phyloP scores from a whole-genome alignment of 35 echinoderm and acorn worm genomes.

The Heliocidaris erythrogramma region DNA sequence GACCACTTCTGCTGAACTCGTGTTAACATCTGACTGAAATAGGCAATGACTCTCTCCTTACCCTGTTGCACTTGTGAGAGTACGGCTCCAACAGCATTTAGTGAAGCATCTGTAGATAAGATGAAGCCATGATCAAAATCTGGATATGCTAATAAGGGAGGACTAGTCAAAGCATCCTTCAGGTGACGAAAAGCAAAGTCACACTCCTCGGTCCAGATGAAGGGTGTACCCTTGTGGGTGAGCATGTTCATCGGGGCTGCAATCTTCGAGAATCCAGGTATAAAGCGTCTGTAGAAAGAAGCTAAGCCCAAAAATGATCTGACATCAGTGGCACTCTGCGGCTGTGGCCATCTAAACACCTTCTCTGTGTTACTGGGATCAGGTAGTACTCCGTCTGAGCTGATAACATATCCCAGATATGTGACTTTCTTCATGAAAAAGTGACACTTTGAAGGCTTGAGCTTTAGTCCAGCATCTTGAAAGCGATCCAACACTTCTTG shows the following conservation, averaged over 20 bases:
- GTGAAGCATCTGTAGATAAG: background rate
- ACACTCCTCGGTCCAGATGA: conserved; percentile 9
- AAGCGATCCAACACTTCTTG: background rate
- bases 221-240: background rate
- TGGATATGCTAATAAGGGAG: conserved; percentile 55
- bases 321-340: background rate
- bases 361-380: background rate
- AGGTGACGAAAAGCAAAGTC: conserved; percentile 41
- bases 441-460: background rate
- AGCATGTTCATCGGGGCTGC: no score
- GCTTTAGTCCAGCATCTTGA: background rate
- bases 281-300: no score
- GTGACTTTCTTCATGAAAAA: background rate
- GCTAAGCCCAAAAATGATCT: background rate
- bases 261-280: no score
- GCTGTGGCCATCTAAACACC: no score
- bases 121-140: conserved; percentile 14
- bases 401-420: background rate
- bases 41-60: background rate
- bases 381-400: background rate
- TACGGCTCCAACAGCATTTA: background rate
- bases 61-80: background rate
- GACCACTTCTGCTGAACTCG: no score
- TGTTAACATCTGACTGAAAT: no score
- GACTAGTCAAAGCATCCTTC: conserved; percentile 40